Conservation (phyloP, 1,140 invertebrate species). For the Mylabris phalerata region DNA sequence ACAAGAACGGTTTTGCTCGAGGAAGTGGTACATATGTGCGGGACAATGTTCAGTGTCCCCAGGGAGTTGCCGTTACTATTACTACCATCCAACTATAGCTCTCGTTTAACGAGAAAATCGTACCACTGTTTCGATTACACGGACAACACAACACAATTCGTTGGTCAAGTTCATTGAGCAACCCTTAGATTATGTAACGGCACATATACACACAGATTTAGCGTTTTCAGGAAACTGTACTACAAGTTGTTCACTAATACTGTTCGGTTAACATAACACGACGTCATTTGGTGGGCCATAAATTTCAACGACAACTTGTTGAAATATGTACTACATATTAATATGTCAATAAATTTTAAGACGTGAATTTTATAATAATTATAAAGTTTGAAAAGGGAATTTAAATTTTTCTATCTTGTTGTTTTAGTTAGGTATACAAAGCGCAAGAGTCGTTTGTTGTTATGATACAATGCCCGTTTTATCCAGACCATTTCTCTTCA, state of each 20-base stretch:
- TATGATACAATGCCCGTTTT: conserved; percentile 8
- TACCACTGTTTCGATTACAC: conserved; percentile 39
- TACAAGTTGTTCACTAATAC: conserved; percentile 22
- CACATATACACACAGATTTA: conserved; percentile 23
- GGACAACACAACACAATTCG: conserved; percentile 28
- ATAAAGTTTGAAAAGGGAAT: too few relatives aligned
- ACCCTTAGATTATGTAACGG: conserved; percentile 28
- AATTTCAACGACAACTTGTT: conserved; percentile 1
- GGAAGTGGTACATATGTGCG: conserved; percentile 37
- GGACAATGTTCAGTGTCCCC: conserved; percentile 29
- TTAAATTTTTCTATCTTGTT: too few relatives aligned
- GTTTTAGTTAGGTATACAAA: too few relatives aligned
- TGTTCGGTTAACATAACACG: conserved; percentile 18
- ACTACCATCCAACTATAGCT: conserved; percentile 30
- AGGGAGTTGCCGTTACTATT: conserved; percentile 32
- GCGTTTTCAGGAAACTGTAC: conserved; percentile 25
- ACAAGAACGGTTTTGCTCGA: conserved; percentile 28
- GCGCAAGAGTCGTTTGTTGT: too few relatives aligned
- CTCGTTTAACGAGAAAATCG: conserved; percentile 12
- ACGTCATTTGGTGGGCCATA: conserved; percentile 12
- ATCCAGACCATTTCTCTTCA: conserved; percentile 39
- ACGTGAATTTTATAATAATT: too few relatives aligned
- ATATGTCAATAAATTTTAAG: too few relatives aligned
- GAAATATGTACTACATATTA: too few relatives aligned
- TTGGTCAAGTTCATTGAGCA: conserved; percentile 31